Evolutionary conservation across 1,140 invertebrate genomes (phyloP).

Genomic region (Nomia melanderi): DNA sequence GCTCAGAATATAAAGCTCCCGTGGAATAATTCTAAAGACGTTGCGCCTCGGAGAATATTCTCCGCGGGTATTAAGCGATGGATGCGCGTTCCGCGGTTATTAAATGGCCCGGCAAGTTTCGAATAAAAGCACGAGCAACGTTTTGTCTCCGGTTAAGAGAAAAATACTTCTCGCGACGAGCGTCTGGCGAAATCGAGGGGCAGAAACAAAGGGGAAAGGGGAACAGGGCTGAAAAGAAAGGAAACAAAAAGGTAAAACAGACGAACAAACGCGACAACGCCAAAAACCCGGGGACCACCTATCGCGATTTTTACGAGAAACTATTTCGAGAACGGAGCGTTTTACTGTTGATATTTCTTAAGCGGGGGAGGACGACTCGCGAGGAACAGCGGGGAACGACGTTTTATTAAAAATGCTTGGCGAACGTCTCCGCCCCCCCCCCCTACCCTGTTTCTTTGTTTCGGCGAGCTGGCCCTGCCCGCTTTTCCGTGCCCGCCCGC

Average conservation of each 20-base stretch:
- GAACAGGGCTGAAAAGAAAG: background rate
- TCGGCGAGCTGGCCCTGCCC: background rate
- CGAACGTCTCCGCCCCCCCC: too few species aligned
- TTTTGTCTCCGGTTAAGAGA: conserved; percentile 8
- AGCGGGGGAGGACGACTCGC: background rate
- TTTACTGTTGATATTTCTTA: conserved; percentile 14
- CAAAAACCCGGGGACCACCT: background rate
- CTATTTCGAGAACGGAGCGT: background rate
- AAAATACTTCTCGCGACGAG: background rate
- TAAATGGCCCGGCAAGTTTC: conserved; percentile 26
- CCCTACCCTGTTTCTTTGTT: too few species aligned
- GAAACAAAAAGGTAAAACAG: conserved; percentile 1
- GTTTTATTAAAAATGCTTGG: conserved; percentile 28
- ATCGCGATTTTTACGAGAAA: conserved; percentile 38
- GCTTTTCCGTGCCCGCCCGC: too few species aligned
- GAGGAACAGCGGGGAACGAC: background rate
- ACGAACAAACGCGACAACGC: background rate
- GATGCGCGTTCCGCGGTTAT: conserved; percentile 15
- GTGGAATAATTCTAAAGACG: conserved; percentile 19
- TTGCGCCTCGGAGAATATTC: conserved; percentile 4
- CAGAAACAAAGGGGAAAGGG: background rate
- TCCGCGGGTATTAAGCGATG: background rate
- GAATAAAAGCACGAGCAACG: conserved; percentile 7
- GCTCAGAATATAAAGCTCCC: conserved; percentile 2
- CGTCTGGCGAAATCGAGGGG: background rate